These are phyloP conservation scores for Sebastolobus altivelis DNA, from an alignment of 2,797 vertebrate species.

Conservation along the genomic window DNA sequence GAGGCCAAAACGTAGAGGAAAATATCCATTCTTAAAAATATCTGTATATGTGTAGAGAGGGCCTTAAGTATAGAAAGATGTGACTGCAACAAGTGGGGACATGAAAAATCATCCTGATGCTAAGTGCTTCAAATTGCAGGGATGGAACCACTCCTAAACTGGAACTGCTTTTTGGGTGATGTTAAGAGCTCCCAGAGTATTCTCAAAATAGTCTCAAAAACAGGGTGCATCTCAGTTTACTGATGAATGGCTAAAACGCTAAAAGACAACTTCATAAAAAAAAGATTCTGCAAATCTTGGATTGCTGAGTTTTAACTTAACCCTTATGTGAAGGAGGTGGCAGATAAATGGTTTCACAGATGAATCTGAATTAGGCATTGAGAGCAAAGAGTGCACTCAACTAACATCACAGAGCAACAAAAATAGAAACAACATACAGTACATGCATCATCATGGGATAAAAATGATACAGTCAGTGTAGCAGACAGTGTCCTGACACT, in stretches of 20 bases:
- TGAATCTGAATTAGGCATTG: neutral
- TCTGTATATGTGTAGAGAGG: neutral
- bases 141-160: neutral
- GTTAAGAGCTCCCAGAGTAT: conserved; percentile 20
- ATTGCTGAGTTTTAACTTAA: neutral
- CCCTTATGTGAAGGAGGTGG: neutral
- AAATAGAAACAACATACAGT: conserved; percentile 4
- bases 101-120: neutral
- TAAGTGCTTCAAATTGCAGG: conserved; percentile 13
- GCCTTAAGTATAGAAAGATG: neutral
- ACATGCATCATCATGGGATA: neutral
- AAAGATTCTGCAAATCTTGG: neutral
- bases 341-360: neutral
- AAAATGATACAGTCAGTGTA: neutral
- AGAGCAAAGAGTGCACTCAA: neutral
- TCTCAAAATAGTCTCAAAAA: conserved; percentile 43
- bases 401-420: neutral
- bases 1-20: too few species aligned
- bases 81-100: neutral
- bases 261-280: neutral
- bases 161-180: neutral
- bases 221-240: conserved; percentile 2
- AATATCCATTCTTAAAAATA: neutral
- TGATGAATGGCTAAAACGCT: neutral
- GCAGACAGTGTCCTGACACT: conserved; percentile 11